Conservation (phyloP, 2,113 vertebrate species). For the Sterrhoptilus dennistouni region DNA sequence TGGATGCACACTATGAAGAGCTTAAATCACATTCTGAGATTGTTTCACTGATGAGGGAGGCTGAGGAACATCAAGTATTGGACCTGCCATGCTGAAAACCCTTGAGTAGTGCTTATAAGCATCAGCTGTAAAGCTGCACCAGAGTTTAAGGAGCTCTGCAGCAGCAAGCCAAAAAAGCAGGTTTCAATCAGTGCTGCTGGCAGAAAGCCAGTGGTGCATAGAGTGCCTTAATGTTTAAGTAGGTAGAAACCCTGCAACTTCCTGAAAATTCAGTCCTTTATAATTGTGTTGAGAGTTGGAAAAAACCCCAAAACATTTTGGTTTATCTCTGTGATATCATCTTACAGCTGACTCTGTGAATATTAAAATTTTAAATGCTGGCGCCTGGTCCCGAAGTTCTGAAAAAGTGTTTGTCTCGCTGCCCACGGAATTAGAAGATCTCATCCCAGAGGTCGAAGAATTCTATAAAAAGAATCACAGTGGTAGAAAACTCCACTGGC, state of each 20-base stretch:
- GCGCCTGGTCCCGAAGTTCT: constrained; percentile 97
- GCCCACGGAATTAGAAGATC: constrained; percentile 95
- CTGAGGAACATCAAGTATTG: background rate
- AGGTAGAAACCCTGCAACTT: background rate
- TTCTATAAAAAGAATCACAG: constrained; percentile 99
- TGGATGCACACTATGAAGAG: background rate
- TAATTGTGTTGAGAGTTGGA: background rate
- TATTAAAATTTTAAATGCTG: constrained; percentile 99
- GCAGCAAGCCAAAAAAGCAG: background rate
- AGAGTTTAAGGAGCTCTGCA: background rate
- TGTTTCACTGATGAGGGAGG: background rate
- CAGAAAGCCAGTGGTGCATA: background rate
- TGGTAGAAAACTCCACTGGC: constrained; percentile 98
- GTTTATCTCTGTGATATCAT: background rate
- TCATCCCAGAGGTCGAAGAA: constrained; percentile 98
- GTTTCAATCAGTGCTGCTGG: background rate
- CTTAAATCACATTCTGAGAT: background rate
- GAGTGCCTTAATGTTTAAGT: background rate
- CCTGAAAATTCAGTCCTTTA: background rate
- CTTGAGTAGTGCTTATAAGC: background rate
- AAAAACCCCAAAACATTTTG: background rate
- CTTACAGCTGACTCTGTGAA: constrained; percentile 94
- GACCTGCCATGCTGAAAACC: background rate
- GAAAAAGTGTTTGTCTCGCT: constrained; percentile 98
- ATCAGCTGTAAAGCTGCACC: background rate